Conservation (phyloP, 2,888 invertebrate species). For the Nudaria mundana region DNA sequence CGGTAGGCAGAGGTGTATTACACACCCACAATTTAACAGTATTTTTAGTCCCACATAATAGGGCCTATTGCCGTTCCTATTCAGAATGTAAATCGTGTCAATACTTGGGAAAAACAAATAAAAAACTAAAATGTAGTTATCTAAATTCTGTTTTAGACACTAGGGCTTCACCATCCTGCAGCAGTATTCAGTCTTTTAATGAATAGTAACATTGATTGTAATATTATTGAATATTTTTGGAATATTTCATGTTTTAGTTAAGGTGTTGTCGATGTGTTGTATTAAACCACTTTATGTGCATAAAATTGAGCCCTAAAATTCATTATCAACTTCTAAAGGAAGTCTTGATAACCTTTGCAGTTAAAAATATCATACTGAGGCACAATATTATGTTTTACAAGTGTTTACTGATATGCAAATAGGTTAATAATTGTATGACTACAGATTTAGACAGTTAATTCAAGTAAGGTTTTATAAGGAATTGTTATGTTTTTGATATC, state of each 20-base stretch:
- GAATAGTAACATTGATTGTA: no score
- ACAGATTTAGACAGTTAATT: constrained; percentile 9
- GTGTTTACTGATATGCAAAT: constrained; percentile 11
- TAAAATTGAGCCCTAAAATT: constrained; percentile 9
- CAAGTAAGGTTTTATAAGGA: neutral
- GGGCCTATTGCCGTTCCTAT: no score
- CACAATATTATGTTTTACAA: constrained; percentile 17
- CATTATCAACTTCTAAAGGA: constrained; percentile 9
- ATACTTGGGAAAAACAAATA: no score
- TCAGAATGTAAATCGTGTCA: no score
- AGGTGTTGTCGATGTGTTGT: constrained; percentile 75
- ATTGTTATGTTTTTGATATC: constrained; percentile 6
- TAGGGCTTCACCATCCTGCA: no score
- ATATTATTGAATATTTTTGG: neutral
- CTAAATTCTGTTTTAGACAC: no score
- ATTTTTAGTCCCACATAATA: no score
- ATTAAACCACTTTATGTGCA: constrained; percentile 12
- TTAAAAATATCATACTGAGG: constrained; percentile 9
- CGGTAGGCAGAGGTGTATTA: no score
- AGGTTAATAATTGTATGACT: constrained; percentile 9
- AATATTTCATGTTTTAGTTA: constrained; percentile 55
- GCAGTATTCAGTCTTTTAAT: no score
- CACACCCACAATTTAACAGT: no score
- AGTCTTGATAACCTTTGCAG: constrained; percentile 17
- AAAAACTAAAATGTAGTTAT: no score